Percentiles rank a stretch among this genome's conserved stretches.
phyloP scores from a whole-genome alignment of 1,140 invertebrate genomes.

The Drosophila auraria region DNA sequence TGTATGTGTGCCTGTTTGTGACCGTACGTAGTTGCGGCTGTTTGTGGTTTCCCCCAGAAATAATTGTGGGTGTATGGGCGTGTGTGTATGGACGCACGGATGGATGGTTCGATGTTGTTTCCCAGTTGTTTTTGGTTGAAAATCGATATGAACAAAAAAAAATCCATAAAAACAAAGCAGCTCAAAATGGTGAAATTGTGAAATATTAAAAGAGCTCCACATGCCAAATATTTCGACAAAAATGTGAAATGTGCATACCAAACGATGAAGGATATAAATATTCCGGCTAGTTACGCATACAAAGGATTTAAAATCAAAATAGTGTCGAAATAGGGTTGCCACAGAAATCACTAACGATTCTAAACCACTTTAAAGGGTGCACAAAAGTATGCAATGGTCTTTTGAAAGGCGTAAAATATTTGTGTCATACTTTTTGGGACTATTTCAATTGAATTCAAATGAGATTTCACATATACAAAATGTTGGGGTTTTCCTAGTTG shows the following conservation, averaged over 20 bases:
- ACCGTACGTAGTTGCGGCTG: constrained; percentile 52
- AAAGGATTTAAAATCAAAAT: neutral
- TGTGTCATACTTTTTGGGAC: neutral
- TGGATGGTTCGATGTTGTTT: constrained; percentile 60
- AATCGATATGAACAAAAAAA: constrained; percentile 62
- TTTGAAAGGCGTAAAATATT: too few species aligned
- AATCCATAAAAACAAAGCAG: constrained; percentile 45
- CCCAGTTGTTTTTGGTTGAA: constrained; percentile 60
- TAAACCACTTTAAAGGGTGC: neutral
- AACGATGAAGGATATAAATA: neutral
- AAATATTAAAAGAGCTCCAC: constrained; percentile 1
- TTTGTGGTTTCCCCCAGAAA: constrained; percentile 55
- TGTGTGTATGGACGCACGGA: constrained; percentile 41
- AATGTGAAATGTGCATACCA: constrained; percentile 10
- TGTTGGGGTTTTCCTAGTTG: neutral
- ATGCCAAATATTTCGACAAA: neutral
- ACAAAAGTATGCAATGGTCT: neutral
- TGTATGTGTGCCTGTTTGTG: constrained; percentile 19
- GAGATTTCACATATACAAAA: neutral
- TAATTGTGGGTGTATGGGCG: constrained; percentile 52
- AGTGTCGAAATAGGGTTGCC: neutral
- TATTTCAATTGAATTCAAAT: neutral
- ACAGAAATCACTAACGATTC: neutral
- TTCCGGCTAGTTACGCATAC: neutral
- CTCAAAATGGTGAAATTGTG: constrained; percentile 15